Base-by-base conservation (phyloP, 1,140 invertebrate species). In the Coptotermes formosanus region DNA sequence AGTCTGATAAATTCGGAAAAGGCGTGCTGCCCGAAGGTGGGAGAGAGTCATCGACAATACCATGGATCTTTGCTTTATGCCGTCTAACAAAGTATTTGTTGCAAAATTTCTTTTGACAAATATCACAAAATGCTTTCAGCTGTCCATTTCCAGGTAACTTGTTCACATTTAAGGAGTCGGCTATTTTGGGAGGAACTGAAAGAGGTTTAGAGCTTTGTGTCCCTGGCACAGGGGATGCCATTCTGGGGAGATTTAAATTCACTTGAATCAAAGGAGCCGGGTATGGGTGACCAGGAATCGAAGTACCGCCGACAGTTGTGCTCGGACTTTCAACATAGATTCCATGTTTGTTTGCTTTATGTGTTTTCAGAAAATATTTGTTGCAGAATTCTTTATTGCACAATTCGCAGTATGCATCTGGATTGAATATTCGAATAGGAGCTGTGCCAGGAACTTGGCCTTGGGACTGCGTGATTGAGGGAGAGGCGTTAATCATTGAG, bases 341-440 rank as follows among this genome's bases (percentile, higher is more conserved):
- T 19, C 97, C 97, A 89, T 98, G 97, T 89, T 98, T 98, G 90
- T 98, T 98, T 3, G 97, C 97, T 90, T 97, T 97, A 92, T 98
- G 97, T 45, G 98, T 99, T 91, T 99, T 99, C 8, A 99, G 92
- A 90, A 99, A 99, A 91, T 99, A 99, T 91, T 99, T 99, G 93
- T 99, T 99, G 92, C 99, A 99, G 90, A 99, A 98, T 91, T 99
- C 98, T 91, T 99, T 99, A 92, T 99, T 99, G 92, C 99, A 99
- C 75, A 98, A 93, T 89, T 97, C 96, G 91, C 98, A 99, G 90
- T 98, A 99, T 9, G 98, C 98, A 91, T 98, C 98, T 43, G 95
- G 96, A 91, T 99, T 98, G 89, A 98, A 98, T 88, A 98, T 98
- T 88, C 96, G 92, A 69, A 96, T 91, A 19, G 95, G 95, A 23